Conservation (phyloP, 2,113 vertebrate genomes). For the Sphyrna mokarran region DNA sequence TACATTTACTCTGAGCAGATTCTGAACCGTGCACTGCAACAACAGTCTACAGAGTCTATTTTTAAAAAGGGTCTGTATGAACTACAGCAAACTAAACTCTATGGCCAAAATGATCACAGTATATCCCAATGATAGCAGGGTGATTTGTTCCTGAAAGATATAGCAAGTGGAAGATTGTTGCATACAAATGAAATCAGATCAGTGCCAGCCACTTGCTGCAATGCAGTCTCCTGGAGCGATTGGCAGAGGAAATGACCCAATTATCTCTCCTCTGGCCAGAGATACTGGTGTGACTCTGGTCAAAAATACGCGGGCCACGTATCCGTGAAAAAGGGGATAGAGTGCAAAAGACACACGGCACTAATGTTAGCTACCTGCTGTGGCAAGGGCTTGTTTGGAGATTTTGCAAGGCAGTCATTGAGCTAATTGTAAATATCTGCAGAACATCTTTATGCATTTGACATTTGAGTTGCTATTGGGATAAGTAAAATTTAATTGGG, state of each 20-base stretch:
- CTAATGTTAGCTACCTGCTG: background rate
- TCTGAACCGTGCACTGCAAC: background rate
- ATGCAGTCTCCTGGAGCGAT: background rate
- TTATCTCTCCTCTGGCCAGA: background rate
- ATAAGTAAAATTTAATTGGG: slow-evolving; percentile 28
- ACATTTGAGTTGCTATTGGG: slow-evolving; percentile 24
- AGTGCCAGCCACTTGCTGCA: background rate
- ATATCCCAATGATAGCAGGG: background rate
- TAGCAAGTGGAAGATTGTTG: background rate
- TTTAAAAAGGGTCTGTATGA: background rate
- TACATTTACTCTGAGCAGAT: background rate
- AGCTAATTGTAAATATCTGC: slow-evolving; percentile 25
- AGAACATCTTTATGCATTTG: background rate
- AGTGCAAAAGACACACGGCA: background rate
- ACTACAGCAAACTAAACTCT: background rate
- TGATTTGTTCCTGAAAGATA: background rate
- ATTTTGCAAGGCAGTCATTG: background rate
- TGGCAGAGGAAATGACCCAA: background rate
- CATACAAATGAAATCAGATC: background rate
- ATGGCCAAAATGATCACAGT: background rate
- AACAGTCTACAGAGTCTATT: background rate
- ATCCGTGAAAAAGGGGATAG: background rate
- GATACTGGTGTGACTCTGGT: background rate
- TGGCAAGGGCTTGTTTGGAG: background rate
- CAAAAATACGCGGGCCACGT: background rate